Conservation (phyloP, 1,140 invertebrate genomes). For the Globodera rostochiensis region DNA sequence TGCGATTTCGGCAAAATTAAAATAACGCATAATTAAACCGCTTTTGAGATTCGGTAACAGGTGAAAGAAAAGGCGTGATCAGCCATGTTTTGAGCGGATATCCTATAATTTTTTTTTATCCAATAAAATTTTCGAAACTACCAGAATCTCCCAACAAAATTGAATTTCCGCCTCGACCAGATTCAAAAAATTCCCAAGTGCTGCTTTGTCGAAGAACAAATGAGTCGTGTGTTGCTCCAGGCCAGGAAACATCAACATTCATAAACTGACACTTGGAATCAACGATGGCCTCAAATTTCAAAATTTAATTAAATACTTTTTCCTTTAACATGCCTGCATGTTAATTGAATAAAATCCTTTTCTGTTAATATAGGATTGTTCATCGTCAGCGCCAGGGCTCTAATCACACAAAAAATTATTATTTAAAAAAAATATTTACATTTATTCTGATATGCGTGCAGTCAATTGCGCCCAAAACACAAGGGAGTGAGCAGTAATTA, state of each 20-base stretch:
- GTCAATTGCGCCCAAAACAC: too few relatives aligned
- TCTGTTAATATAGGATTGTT: background rate
- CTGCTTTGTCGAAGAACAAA: background rate
- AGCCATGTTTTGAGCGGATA: too few relatives aligned
- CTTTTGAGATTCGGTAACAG: too few relatives aligned
- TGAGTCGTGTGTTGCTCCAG: background rate
- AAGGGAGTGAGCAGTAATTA: too few relatives aligned
- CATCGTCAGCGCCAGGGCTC: background rate
- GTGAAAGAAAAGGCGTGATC: too few relatives aligned
- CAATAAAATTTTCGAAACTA: too few relatives aligned
- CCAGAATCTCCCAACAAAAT: slow-evolving; percentile 9
- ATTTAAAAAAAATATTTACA: background rate
- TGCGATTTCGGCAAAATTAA: too few relatives aligned
- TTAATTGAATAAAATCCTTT: background rate
- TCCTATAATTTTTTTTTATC: too few relatives aligned
- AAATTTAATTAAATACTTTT: background rate
- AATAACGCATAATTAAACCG: too few relatives aligned
- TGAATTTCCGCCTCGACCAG: background rate
- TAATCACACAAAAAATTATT: background rate
- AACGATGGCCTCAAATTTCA: background rate
- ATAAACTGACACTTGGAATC: slow-evolving; percentile 4
- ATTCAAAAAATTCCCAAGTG: background rate
- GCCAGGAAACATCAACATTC: slow-evolving; percentile 3
- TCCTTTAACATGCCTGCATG: background rate
- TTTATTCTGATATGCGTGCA: background rate